Base-by-base conservation (phyloP, 1,140 invertebrate species). In the Eupristina koningsbergeri region DNA sequence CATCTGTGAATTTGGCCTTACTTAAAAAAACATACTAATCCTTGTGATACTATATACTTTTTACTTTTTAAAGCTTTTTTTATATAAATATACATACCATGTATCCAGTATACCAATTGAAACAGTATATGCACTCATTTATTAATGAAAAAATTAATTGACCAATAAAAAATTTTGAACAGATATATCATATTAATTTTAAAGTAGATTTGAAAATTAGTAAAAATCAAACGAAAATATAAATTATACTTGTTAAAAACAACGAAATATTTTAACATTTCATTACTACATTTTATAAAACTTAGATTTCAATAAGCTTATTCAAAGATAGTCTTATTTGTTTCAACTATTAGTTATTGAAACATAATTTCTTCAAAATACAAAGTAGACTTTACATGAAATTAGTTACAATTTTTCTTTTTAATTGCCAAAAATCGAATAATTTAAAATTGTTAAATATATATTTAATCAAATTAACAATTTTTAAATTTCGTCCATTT, bases 11-110 rank as follows among this genome's bases (percentile, higher is more conserved):
- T 80, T 84, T 84, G 83, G 78, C 83, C 83, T 84, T 84, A 76
- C 11, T 84, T 31, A 74, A 74, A 61, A 76, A 84, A 85, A 81
- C 89, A 89, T 89, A 89, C 86, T 89, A 89, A 88, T 90, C 88
- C 87, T 90, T 91, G 90, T 91, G 89, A 91, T 91, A 91, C 88
- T 90, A 90, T 90, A 90, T 86, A 91, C 89, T 90, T 90, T 91
- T 88, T 90, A 91, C 89, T 90, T 91, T 81, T 89, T 87, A 90
- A 91, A 89, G 90, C 89, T 86, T 89, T 86, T 81, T 86, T 88
- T 87, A 86, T 85, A 74, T 85, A 81, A 81, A 85, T 81, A 85
- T 81, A 61, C 71, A 81, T 75, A 87, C 86, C 77, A 84, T 89
- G 89, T 88, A 39, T 88, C 88, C 81, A 85, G 84, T 85, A 85